Conservation (phyloP, 2,888 invertebrate genomes). For the Steinernema hermaphroditum region DNA sequence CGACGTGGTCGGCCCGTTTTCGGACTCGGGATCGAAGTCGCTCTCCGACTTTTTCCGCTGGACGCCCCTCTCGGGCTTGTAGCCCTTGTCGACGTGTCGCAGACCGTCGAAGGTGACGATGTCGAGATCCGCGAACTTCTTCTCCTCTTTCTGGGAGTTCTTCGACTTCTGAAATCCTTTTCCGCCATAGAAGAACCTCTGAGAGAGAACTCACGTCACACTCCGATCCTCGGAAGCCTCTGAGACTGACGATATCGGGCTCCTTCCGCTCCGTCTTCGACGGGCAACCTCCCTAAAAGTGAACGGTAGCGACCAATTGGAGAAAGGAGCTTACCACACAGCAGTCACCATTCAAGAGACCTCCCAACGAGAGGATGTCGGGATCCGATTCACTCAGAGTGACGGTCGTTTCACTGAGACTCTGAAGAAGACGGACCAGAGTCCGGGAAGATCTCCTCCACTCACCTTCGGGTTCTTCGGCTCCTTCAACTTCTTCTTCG, state of each 20-base stretch:
- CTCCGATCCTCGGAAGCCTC: neutral
- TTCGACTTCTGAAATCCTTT: neutral
- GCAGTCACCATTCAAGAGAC: neutral
- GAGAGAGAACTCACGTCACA: neutral
- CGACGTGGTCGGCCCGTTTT: neutral
- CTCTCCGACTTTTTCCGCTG: neutral
- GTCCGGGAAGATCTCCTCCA: neutral
- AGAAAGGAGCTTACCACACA: neutral
- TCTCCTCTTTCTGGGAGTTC: neutral
- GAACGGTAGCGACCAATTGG: neutral
- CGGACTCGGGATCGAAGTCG: too few relatives aligned
- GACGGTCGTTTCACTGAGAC: neutral
- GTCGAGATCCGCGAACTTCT: neutral
- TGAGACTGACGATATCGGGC: neutral
- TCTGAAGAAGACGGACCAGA: neutral
- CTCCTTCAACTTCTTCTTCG: too few relatives aligned
- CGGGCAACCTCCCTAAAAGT: neutral
- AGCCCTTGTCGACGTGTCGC: constrained; percentile 5
- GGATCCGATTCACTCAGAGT: neutral
- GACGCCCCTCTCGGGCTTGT: neutral
- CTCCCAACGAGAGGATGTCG: constrained; percentile 9
- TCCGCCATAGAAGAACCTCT: neutral
- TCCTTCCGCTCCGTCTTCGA: neutral
- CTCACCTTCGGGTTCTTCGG: too few relatives aligned
- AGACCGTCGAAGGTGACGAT: constrained; percentile 16